These are phyloP conservation scores for Brachirus orientalis DNA, from an alignment of 2,113 vertebrate genomes.

Conservation along the genomic window DNA sequence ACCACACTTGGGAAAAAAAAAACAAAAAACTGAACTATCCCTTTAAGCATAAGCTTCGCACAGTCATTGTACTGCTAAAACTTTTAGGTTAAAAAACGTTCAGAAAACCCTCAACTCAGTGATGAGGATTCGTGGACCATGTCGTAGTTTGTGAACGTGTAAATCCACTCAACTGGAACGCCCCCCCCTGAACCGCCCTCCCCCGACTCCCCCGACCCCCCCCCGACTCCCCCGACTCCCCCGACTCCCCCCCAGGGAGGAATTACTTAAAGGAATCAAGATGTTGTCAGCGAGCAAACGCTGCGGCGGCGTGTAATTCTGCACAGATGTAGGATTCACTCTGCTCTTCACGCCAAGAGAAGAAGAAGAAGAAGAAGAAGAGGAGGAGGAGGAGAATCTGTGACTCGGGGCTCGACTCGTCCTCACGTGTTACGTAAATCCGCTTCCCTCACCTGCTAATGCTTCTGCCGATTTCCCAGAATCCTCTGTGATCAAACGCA, in stretches of 20 bases:
- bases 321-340: constrained; percentile 45
- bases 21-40: too few species aligned
- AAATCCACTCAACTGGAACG: too few species aligned
- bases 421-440: not conserved
- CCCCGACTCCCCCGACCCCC: constrained; percentile 8
- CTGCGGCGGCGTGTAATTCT: constrained; percentile 40
- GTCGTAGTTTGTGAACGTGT: constrained; percentile 28
- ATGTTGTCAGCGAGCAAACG: constrained; percentile 51
- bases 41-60: too few species aligned
- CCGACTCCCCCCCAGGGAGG: not conserved
- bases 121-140: too few species aligned
- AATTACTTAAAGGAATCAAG: constrained; percentile 51
- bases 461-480: constrained; percentile 1
- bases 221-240: not conserved
- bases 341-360: too few species aligned
- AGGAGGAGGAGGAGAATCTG: not conserved
- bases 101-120: too few species aligned
- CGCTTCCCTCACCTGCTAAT: not conserved
- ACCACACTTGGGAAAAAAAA: too few species aligned
- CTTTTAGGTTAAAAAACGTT: too few species aligned
- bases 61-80: too few species aligned
- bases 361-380: too few species aligned
- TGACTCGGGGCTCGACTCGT: too few species aligned
- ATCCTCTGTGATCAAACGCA: not conserved
- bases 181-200: too few species aligned